These are phyloP conservation scores for Platichthys stellatus DNA, from an alignment of 2,113 vertebrate genomes.

Conservation along the genomic window DNA sequence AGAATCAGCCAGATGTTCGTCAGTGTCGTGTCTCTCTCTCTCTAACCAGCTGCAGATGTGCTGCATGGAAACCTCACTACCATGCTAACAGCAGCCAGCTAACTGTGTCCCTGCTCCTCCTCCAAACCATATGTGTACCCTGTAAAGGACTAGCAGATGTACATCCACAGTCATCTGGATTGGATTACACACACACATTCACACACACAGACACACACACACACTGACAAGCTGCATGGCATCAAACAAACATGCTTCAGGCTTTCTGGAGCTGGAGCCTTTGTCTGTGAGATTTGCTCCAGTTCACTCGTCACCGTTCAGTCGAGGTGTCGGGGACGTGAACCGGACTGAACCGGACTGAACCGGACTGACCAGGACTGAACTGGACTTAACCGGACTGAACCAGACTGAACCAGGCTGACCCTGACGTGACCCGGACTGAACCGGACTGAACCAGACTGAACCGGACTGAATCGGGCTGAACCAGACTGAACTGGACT, in stretches of 20 bases:
- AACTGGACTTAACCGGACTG: no score
- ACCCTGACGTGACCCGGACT: no score
- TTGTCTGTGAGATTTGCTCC: neutral
- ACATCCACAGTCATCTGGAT: conserved; percentile 40
- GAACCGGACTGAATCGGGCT: no score
- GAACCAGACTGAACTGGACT: no score
- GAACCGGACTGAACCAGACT: no score
- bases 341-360: neutral
- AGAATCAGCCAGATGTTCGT: no score
- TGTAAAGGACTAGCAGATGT: no score
- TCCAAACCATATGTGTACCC: no score
- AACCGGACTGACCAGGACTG: no score
- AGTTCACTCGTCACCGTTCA: neutral
- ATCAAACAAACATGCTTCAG: neutral
- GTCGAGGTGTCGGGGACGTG: conserved; percentile 27
- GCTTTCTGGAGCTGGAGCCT: neutral
- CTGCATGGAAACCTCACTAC: conserved; percentile 49
- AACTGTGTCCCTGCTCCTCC: conserved; percentile 4
- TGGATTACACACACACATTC: conserved; percentile 18
- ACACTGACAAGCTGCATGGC: neutral
- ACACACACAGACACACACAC: neutral
- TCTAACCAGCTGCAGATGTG: conserved; percentile 66
- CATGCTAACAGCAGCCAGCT: conserved; percentile 31
- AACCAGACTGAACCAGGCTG: no score
- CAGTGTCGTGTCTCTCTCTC: conserved; percentile 18